Base-by-base conservation (phyloP, 2,888 invertebrate genomes). In the Iselma pallidipennis region DNA sequence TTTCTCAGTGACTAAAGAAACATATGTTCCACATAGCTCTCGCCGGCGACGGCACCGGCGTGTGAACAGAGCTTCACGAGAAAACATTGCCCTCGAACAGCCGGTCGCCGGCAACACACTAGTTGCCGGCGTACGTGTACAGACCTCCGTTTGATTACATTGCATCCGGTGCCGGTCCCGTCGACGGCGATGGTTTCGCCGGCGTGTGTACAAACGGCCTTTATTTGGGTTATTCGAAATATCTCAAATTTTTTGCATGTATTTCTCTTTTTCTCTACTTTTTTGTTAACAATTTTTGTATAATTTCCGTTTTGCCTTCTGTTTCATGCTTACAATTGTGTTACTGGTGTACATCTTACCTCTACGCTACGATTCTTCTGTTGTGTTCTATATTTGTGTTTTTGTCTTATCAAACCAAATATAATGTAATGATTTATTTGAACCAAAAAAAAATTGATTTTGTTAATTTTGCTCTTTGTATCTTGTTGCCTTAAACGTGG, bases 401-500 rank as follows among this genome's bases (percentile, higher is more conserved):
- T 45, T 16, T 37, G 21, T 45, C 21, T 45, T 10, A 45, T 45
- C 3, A 45, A 6, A 10, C 19, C 21, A 10, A 10, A 45, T 1
- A 45, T 37, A 16, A 37, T 25, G 3, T 25, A 45, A 21, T 29
- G 29, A 29, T 29, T 29, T 2, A 10, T 10, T 16, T 16, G 2
- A 16, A 37, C 14, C 19, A 7, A 37, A 37, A 37, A 37, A 37
- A 37, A 37, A 29, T 29, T 16, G 16, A 37, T 37, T 37, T 37
- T 16, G n/a, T 37, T 37, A 37, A 37, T 37, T 21, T 4, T 45
- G 45, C 45, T 45, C 45, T 45, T 45, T 45, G 45, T 45, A 45
- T 45, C 21, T 14, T 45, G 45, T 45, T 45, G 45, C 45, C 45
- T 45, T 45, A 45, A 45, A 45, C 45, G 45, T 45, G 45, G 45